Conservation (phyloP, 1,140 invertebrate species). For the Meloidogyne exigua region DNA sequence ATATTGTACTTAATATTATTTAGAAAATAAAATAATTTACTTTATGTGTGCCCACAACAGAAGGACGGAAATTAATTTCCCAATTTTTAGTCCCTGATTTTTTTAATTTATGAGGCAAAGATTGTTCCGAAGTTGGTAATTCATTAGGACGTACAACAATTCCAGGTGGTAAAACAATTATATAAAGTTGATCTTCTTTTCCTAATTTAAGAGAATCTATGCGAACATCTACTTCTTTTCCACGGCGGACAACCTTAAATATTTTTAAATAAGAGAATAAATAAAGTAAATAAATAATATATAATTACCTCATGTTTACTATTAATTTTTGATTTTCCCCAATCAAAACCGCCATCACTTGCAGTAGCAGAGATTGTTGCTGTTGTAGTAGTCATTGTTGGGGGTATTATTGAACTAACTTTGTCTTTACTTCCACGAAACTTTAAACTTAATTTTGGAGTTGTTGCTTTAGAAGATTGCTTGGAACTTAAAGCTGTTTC, state of each 20-base stretch:
- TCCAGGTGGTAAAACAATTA: slow-evolving; percentile 42
- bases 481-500: slow-evolving; percentile 32
- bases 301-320: slow-evolving; percentile 58
- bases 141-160: slow-evolving; percentile 5
- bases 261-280: not conserved
- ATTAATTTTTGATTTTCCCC: slow-evolving; percentile 59
- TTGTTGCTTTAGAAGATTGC: slow-evolving; percentile 53
- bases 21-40: not conserved
- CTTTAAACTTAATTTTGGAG: slow-evolving; percentile 53
- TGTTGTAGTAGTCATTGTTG: slow-evolving; percentile 10
- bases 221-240: slow-evolving; percentile 62
- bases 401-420: not conserved
- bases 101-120: slow-evolving; percentile 50
- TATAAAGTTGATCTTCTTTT: slow-evolving; percentile 56
- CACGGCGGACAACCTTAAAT: slow-evolving; percentile 35
- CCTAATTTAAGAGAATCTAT: slow-evolving; percentile 56
- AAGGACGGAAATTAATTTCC: slow-evolving; percentile 60
- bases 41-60: slow-evolving; percentile 52
- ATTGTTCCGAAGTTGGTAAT: not conserved
- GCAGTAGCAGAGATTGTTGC: not conserved
- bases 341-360: slow-evolving; percentile 52
- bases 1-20: not conserved
- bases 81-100: slow-evolving; percentile 57
- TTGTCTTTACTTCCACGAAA: slow-evolving; percentile 46
- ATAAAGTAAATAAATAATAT: slow-evolving; percentile 29